Conservation (phyloP, 1,140 invertebrate genomes). For the Akabosia matsudoensis region DNA sequence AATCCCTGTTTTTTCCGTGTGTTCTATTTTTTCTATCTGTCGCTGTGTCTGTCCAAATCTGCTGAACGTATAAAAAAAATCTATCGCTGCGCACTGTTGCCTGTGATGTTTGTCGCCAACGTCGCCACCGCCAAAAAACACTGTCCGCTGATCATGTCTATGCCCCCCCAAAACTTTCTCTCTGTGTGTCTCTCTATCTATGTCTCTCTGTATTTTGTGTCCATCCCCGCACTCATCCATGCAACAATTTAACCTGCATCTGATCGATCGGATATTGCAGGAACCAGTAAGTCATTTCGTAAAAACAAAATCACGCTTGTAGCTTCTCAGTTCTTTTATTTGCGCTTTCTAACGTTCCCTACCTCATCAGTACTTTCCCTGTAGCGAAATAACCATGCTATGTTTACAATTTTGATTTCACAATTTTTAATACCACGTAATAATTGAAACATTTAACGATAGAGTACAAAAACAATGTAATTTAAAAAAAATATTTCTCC, state of each 20-base stretch:
- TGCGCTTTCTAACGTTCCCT: too few relatives aligned
- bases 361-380: too few relatives aligned
- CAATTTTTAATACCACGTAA: too few relatives aligned
- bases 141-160: background rate
- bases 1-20: too few relatives aligned
- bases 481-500: too few relatives aligned
- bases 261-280: conserved; percentile 18
- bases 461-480: too few relatives aligned
- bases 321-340: too few relatives aligned
- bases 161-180: background rate
- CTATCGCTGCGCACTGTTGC: background rate
- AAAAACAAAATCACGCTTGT: background rate
- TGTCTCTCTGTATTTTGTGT: conserved; percentile 13
- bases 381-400: too few relatives aligned
- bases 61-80: background rate
- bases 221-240: background rate
- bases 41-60: conserved; percentile 6
- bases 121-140: background rate
- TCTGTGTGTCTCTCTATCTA: background rate
- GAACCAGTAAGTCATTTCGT: conserved; percentile 19
- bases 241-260: background rate
- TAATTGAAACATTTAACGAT: too few relatives aligned
- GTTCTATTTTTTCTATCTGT: conserved; percentile 4
- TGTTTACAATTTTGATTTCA: too few relatives aligned
- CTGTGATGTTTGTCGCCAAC: background rate